Evolutionary conservation across 1,140 invertebrate species (phyloP).

Genomic region (Thereuonema tuberculata): DNA sequence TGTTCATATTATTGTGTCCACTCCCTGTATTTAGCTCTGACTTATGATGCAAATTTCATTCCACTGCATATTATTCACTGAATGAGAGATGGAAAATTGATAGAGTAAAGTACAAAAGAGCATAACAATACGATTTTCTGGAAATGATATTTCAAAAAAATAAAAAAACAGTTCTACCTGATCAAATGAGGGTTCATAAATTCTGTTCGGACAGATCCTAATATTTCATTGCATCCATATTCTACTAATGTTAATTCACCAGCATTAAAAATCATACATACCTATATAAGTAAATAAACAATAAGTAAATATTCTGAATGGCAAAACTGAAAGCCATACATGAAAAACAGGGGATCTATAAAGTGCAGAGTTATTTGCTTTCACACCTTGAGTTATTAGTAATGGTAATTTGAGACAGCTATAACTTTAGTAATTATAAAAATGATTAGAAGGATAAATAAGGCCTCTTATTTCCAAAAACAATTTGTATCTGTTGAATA

Average conservation of each 20-base stretch:
- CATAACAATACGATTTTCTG: too few species aligned
- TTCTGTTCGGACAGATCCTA: conserved; percentile 86
- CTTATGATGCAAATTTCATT: neutral
- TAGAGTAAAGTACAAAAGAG: too few species aligned
- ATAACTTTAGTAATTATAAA: neutral
- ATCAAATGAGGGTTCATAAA: conserved; percentile 93
- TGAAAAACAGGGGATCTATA: neutral
- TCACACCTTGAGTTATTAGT: too few species aligned
- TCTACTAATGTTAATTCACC: conserved; percentile 88
- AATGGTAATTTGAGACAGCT: too few species aligned
- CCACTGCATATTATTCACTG: too few species aligned
- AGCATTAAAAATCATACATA: conserved; percentile 64
- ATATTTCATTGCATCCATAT: conserved; percentile 75
- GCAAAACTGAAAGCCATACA: neutral
- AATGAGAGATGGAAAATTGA: too few species aligned
- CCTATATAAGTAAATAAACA: neutral
- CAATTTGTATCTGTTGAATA: too few species aligned
- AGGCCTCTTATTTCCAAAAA: too few species aligned
- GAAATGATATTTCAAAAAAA: too few species aligned
- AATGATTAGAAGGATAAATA: too few species aligned
- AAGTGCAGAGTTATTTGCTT: too few species aligned
- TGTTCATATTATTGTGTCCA: too few species aligned
- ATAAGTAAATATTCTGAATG: neutral
- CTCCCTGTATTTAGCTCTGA: neutral
- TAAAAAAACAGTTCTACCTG: conserved; percentile 31